phyloP scores from a whole-genome alignment of 2,888 invertebrate species.

The Tinea semifulvella region DNA sequence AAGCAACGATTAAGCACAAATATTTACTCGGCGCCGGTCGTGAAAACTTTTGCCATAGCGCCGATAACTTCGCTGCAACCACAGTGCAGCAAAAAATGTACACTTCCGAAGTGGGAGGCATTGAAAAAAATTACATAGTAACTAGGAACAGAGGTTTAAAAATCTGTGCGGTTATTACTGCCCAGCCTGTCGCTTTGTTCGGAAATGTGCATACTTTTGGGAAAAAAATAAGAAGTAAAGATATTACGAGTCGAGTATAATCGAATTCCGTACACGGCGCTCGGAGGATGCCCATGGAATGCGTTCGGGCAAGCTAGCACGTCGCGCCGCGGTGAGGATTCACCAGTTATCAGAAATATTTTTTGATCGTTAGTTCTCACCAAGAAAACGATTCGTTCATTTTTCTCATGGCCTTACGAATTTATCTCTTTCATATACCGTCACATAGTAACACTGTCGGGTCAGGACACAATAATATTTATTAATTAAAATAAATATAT shows the following conservation, averaged over 20 bases:
- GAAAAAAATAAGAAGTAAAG: constrained; percentile 13
- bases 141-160: too few species aligned
- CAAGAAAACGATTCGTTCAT: too few species aligned
- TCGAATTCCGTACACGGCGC: constrained; percentile 48
- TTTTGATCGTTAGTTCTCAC: constrained; percentile 41
- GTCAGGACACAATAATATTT: too few species aligned
- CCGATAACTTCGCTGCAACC: constrained; percentile 39
- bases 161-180: too few species aligned
- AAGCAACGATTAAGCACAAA: constrained; percentile 34
- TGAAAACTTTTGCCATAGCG: constrained; percentile 46
- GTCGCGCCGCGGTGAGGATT: constrained; percentile 48
- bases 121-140: too few species aligned
- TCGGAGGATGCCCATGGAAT: constrained; percentile 9
- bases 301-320: constrained; percentile 31
- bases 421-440: too few species aligned
- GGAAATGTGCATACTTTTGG: constrained; percentile 10
- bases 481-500: too few species aligned
- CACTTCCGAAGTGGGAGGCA: constrained; percentile 3
- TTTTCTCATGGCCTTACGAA: too few species aligned
- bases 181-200: neutral
- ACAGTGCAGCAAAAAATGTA: constrained; percentile 40
- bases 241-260: constrained; percentile 37
- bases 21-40: constrained; percentile 47
- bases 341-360: constrained; percentile 48
- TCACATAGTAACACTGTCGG: too few species aligned